These are phyloP conservation scores for Paramormyrops kingsleyae DNA, from an alignment of 2,113 vertebrate species.

Conservation along the genomic window DNA sequence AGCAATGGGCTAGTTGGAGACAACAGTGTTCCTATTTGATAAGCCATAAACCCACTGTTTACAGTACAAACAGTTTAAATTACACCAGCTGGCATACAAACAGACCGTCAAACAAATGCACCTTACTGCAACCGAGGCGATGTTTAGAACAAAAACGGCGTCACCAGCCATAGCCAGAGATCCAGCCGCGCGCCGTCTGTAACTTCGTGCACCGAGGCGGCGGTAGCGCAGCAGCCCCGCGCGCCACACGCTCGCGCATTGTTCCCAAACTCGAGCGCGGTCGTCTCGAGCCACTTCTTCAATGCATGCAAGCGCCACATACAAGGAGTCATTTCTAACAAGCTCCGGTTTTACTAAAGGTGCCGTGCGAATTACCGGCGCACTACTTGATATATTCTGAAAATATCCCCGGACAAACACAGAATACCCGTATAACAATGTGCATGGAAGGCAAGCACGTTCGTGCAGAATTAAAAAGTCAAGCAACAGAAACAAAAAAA, in stretches of 20 bases:
- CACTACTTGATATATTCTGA: not conserved
- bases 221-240: not conserved
- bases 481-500: not conserved
- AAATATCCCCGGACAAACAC: not conserved
- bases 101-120: not conserved
- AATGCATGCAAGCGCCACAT: not conserved
- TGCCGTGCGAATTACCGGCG: not conserved
- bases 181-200: not conserved
- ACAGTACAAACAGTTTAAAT: slow-evolving; percentile 1
- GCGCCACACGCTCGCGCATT: not conserved
- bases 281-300: not conserved
- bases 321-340: not conserved
- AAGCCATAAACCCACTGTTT: not conserved
- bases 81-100: not conserved
- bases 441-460: not conserved
- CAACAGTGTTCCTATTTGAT: not conserved
- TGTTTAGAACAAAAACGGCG: not conserved
- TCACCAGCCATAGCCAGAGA: not conserved
- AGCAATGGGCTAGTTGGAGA: not conserved
- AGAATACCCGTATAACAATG: not conserved
- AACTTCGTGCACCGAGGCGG: not conserved
- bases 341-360: not conserved
- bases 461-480: not conserved
- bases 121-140: not conserved
- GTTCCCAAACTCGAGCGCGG: not conserved